Evolutionary conservation across 1,140 invertebrate genomes (phyloP), one percentile per base, ranked within the genome.

Genomic region (Drosophila truncata): DNA sequence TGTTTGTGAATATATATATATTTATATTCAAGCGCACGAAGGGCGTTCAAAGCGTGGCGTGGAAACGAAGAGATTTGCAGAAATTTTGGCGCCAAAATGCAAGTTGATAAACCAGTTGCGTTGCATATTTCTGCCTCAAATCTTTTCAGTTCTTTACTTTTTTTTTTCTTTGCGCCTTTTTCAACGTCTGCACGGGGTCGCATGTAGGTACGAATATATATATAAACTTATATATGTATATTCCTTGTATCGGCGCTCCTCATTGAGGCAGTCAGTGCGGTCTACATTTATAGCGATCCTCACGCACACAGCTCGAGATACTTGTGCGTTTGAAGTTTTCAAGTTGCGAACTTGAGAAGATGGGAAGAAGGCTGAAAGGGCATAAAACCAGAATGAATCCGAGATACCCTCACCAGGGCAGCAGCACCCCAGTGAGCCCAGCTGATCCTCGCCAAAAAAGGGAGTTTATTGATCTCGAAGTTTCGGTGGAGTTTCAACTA

Each of bases 61-160:
- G 73, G 83, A 61, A 71, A 63, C 42, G 67, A 76, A 84, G 67
- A 90, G 85, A 90, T 90, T 90, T 90, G 85, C 85, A 90, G 85
- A 90, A 90, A 90, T 90, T 90, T 90, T 90, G 85, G 85, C 85
- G 85, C 85, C 85, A 90, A 90, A 90, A 90, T 90, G 85, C 85
- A 90, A 90, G 85, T 90, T 90, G 85, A 90, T 90, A 90, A 90
- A 90, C 85, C 85, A 90, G 85, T 90, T 90, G 85, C 81, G 84
- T 88, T 90, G 86, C 85, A 90, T 91, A 85, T 80, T 85, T 74
- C 79, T 71, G 63, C 70, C 63, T 80, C 70, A 84, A 83, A 88
- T 82, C 69, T 59, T 73, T 55, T 55, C 52, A n/a, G 33, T 55
- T 37, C 20, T 37, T 25, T 3, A 18, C 25, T 29, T 37, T 55